phyloP scores from a whole-genome alignment of 2,797 vertebrate genomes.

The Pipistrellus pygmaeus region DNA sequence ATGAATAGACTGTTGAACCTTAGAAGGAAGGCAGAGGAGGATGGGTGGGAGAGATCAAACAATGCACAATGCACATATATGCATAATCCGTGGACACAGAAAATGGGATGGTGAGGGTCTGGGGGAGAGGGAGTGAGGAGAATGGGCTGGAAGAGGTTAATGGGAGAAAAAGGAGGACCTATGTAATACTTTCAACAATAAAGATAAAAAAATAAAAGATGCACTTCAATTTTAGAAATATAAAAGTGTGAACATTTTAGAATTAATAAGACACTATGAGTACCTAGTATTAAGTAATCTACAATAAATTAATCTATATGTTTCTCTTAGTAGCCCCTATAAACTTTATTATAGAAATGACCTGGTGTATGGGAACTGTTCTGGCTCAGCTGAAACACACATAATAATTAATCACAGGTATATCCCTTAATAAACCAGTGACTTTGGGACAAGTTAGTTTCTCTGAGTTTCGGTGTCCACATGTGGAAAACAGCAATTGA shows the following conservation, averaged over 20 bases:
- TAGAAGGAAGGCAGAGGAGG: too few species aligned
- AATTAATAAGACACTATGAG: not conserved
- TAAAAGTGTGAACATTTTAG: not conserved
- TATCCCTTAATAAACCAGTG: not conserved
- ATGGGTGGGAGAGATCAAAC: too few species aligned
- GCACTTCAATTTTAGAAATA: constrained; percentile 22
- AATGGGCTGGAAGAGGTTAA: too few species aligned
- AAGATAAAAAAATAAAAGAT: not conserved
- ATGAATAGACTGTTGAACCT: too few species aligned
- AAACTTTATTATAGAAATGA: not conserved
- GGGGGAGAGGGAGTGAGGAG: too few species aligned
- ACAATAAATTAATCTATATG: not conserved
- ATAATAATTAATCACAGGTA: not conserved
- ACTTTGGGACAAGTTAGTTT: constrained; percentile 25
- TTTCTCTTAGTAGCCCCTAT: not conserved
- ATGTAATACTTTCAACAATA: too few species aligned
- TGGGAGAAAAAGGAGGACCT: too few species aligned
- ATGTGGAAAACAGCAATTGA: not conserved
- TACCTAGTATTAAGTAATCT: not conserved
- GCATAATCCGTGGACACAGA: too few species aligned
- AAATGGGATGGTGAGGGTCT: too few species aligned
- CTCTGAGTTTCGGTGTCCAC: not conserved
- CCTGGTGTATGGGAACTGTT: not conserved
- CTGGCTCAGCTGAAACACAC: not conserved
- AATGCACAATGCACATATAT: too few species aligned